Base-by-base conservation (phyloP, 2,113 vertebrate species). In the Monopterus albus region DNA sequence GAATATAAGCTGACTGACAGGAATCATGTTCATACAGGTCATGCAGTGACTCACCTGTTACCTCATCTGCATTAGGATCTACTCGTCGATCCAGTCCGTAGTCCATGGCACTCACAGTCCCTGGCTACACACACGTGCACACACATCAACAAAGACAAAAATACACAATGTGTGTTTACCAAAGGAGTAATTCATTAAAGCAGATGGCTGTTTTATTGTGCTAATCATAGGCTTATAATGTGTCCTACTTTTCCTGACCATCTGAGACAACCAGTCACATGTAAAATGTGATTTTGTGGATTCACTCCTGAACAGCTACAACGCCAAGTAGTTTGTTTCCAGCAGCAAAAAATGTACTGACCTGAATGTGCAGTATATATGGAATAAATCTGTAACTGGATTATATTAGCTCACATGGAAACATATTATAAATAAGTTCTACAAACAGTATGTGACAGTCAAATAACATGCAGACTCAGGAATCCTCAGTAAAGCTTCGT, bases 1-100 rank as follows among this genome's bases (percentile, higher is more conserved):
- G 26, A 58, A 81, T 83, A 61, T 81, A 87, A 90, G 56, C 75
- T 74, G 86, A 84, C 40, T 72, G 75, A 64, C 35, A 62, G 63
- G 82, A 82, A 58, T 84, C 62, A 73, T 85, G 68, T 52, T 68
- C 64, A 67, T 63, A 28, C 35, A 55, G 79, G 70, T 70, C 77
- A 71, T 8, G 42, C 64, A 31, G 38, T 55, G 15, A 78, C 91
- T 88, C 79, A 93, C 92, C 93, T 91, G 93, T 95, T 97, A 99
- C 97, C 98, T 97, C 94, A 1, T 87, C 90, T 84, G 91, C 90
- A 78, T 93, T 96, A 1, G 97, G 96, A 59, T 98, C 93, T 1
- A 88, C 90, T 31, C 92, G 93, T 1, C 97, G 93, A 31, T 98
- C 91, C 72, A 96, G 58, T 31, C 98, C 98, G 0, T 96, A 96